Evolutionary conservation across 2,113 vertebrate genomes (phyloP).

Genomic region (Chlamydotis undulata): DNA sequence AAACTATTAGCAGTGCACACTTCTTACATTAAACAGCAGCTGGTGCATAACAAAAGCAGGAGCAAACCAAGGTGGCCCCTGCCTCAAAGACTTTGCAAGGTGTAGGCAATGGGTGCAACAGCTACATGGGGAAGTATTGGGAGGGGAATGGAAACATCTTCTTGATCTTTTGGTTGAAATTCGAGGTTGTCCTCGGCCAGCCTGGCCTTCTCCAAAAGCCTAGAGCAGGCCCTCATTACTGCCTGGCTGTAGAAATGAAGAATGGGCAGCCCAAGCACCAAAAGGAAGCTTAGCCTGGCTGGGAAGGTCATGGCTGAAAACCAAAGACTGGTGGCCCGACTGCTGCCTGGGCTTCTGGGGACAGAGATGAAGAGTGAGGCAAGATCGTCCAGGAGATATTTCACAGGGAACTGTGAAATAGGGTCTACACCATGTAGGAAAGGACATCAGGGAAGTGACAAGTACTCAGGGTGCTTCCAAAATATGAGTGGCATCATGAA

Average conservation of each 20-base stretch:
- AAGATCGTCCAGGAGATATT: background rate
- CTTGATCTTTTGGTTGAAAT: background rate
- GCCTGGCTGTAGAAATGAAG: background rate
- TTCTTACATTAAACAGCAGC: background rate
- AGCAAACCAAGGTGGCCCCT: background rate
- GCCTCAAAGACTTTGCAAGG: background rate
- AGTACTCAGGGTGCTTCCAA: background rate
- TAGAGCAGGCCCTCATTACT: background rate
- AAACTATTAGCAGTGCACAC: rapidly evolving
- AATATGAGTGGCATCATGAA: background rate
- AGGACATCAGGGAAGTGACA: too few species aligned
- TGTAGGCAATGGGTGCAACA: background rate
- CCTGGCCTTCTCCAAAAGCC: background rate
- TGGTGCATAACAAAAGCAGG: background rate
- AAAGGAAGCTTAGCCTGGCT: background rate
- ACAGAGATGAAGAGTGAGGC: background rate
- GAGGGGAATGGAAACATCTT: background rate
- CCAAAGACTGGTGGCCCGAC: background rate
- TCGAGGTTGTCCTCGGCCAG: background rate
- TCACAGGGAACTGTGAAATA: background rate
- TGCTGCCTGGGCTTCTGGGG: background rate
- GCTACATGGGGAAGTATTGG: background rate
- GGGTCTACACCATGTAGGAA: background rate
- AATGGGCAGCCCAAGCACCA: background rate
- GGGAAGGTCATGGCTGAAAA: rapidly evolving